Evolutionary conservation across 2,797 vertebrate genomes (phyloP), one percentile per base, ranked within the genome.

Genomic region (Micrastur ruficollis): DNA sequence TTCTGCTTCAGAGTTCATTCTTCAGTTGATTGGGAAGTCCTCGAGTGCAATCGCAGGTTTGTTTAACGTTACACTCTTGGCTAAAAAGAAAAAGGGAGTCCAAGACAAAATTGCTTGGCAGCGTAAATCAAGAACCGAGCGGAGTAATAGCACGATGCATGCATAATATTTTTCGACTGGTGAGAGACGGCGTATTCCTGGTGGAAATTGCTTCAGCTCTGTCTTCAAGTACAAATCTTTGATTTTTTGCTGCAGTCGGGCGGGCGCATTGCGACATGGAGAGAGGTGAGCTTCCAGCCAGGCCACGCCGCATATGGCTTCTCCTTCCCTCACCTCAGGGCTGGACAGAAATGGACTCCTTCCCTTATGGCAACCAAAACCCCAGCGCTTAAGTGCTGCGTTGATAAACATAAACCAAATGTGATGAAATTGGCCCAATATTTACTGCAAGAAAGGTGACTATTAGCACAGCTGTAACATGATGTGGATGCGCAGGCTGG

Each of bases 381-480:
- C 86, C 49, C 75, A 15, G 32, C 79, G 94, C 95, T 58, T 5
- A 89, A 97, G 86, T 6, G 58, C 53, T 9, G 53, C 23, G 86
- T n/a, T 88, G 72, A 96, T 92, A 92, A 96, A 92, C 81, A 80
- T 0, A 32, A 86, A 63, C 74, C 89, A 86, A 91, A 92, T 7
- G 92, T 75, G 95, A 93, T 59, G 92, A 92, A 97, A 95, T 6
- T 66, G 94, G 81, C 89, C 89, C 75, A 62, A 19, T 81, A 71
- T 59, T 94, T 82, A 32, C 78, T 32, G 86, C 90, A 74, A 40
- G 66, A 19, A 88, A 84, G 93, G 92, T 92, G 96, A 84, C 85
- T 75, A 34, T 76, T 1, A 56, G 79, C 85, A 38, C 73, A 86
- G 82, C 82, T 59, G 89, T 32, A 52, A 32, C 34, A 5, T 0